Conservation (phyloP, 2,888 invertebrate genomes). For the Hydrotaea diabolus region DNA sequence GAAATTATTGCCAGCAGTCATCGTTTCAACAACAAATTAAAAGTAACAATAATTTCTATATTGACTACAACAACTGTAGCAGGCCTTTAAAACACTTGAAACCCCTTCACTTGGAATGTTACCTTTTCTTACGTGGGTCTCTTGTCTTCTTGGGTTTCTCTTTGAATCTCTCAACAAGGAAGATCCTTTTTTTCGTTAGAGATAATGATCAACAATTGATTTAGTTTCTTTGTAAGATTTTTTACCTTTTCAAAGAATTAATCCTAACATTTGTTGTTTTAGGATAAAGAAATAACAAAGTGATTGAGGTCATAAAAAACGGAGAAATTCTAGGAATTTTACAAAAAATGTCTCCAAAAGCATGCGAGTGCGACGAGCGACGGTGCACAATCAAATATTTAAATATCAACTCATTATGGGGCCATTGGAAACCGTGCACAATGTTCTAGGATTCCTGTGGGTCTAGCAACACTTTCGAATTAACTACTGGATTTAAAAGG, state of each 20-base stretch:
- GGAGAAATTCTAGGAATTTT: constrained; percentile 44
- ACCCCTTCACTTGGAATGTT: constrained; percentile 44
- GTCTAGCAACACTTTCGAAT: constrained; percentile 42
- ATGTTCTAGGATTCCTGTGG: constrained; percentile 32
- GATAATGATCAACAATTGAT: constrained; percentile 54
- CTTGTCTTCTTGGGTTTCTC: constrained; percentile 2
- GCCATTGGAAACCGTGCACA: neutral
- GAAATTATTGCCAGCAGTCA: no score
- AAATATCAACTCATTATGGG: constrained; percentile 44
- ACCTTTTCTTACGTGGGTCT: constrained; percentile 33
- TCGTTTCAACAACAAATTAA: constrained; percentile 9
- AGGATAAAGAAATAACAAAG: constrained; percentile 41
- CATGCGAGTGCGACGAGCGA: neutral
- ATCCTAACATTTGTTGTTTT: constrained; percentile 43
- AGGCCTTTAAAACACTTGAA: constrained; percentile 37
- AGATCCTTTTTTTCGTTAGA: constrained; percentile 40
- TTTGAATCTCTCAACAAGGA: constrained; percentile 3
- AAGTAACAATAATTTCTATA: constrained; percentile 31
- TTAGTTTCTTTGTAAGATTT: constrained; percentile 36
- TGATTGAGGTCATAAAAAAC: constrained; percentile 30
- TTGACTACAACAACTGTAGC: constrained; percentile 21
- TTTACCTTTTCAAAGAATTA: constrained; percentile 33
- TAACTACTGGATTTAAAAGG: constrained; percentile 38
- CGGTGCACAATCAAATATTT: constrained; percentile 35
- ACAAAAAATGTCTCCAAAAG: neutral